A percentile compares a stretch with the other conserved stretches of the same genome.
Conservation (phyloP, 2,113 vertebrate genomes). For the Pachypanchax playfairii region DNA sequence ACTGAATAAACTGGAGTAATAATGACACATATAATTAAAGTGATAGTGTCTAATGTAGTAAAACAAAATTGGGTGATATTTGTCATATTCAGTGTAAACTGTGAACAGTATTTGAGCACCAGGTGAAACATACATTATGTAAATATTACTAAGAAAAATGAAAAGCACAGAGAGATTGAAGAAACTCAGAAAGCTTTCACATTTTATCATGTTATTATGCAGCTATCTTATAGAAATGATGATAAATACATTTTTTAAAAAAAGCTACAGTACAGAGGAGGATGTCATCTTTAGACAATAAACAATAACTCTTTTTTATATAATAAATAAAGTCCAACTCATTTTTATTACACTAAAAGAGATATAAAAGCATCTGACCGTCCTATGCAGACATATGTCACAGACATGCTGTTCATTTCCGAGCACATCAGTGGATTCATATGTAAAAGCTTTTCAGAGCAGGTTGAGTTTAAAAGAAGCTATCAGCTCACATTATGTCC, state of each 20-base stretch:
- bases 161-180: not conserved
- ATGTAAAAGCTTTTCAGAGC: conserved; percentile 42
- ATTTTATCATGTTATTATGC: not conserved
- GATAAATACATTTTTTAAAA: conserved; percentile 13
- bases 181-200: not conserved
- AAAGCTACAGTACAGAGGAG: not conserved
- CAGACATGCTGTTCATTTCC: conserved; percentile 2
- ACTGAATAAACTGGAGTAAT: not conserved
- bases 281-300: not conserved
- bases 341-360: conserved; percentile 16
- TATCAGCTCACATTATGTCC: conserved; percentile 51
- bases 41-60: not conserved
- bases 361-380: not conserved
- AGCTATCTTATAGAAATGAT: not conserved
- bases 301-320: not conserved
- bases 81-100: conserved; percentile 13
- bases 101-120: conserved; percentile 15
- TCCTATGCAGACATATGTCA: not conserved
- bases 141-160: not conserved
- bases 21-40: not conserved
- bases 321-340: conserved; percentile 26
- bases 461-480: conserved; percentile 20
- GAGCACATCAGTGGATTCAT: conserved; percentile 12
- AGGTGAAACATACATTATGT: not conserved
- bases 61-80: not conserved